Percentiles rank a stretch among this genome's conserved stretches.
Conservation (phyloP, 2,888 invertebrate species). For the Apamea monoglypha region DNA sequence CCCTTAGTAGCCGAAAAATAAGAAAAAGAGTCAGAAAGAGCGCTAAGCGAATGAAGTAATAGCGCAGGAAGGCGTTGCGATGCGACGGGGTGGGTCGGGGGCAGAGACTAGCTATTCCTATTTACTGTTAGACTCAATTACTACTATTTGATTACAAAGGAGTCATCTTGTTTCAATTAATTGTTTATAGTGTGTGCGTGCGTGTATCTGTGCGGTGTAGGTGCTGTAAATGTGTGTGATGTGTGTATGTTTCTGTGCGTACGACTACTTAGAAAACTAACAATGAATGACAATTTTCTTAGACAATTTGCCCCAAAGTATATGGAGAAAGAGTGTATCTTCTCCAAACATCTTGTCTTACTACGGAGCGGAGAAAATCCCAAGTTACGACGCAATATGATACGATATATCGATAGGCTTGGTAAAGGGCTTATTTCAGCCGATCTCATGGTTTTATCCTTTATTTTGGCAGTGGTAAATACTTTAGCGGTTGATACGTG, state of each 20-base stretch:
- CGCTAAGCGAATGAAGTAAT: too few species aligned
- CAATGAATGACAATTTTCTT: neutral
- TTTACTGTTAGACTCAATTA: too few species aligned
- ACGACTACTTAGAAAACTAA: too few species aligned
- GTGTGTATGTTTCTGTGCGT: too few species aligned
- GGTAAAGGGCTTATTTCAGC: neutral
- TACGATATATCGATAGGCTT: neutral
- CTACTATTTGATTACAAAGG: neutral
- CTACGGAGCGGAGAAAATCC: constrained; percentile 10
- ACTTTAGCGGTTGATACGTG: neutral
- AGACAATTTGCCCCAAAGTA: neutral
- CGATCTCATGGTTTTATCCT: neutral
- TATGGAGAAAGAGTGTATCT: neutral
- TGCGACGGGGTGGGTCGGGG: too few species aligned
- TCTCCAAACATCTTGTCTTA: neutral
- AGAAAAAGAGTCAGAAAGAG: too few species aligned
- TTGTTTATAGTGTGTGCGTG: neutral
- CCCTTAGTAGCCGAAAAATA: too few species aligned
- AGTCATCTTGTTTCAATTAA: neutral
- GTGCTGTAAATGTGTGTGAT: too few species aligned
- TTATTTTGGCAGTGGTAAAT: neutral
- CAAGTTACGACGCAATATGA: constrained; percentile 14
- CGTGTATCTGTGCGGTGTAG: too few species aligned
- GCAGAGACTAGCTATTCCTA: too few species aligned
- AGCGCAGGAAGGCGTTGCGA: too few species aligned